These are phyloP conservation scores for Neoarius graeffei DNA, from an alignment of 2,113 vertebrate species.

Conservation along the genomic window DNA sequence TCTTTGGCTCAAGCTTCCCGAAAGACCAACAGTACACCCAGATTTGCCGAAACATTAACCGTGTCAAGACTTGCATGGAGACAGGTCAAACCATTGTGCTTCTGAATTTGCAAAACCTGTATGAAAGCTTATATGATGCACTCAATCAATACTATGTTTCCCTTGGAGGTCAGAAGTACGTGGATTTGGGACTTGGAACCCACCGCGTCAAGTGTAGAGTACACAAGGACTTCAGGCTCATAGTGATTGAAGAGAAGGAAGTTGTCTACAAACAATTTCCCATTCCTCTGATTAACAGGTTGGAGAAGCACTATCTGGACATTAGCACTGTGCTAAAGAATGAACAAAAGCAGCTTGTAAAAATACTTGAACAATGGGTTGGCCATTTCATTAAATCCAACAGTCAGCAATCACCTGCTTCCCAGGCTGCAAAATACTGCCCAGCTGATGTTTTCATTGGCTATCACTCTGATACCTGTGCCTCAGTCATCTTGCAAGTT, in stretches of 20 bases:
- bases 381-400: slow-evolving; percentile 63
- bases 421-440: slow-evolving; percentile 66
- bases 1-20: slow-evolving; percentile 95
- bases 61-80: slow-evolving; percentile 97
- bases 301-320: slow-evolving; percentile 96
- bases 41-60: slow-evolving; percentile 93
- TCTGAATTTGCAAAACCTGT: slow-evolving; percentile 93
- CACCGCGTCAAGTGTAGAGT: slow-evolving; percentile 96
- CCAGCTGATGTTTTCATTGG: slow-evolving; percentile 87
- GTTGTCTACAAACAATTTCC: slow-evolving; percentile 91
- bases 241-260: slow-evolving; percentile 92
- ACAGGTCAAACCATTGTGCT: slow-evolving; percentile 88
- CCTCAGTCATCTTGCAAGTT: slow-evolving; percentile 85
- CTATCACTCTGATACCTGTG: slow-evolving; percentile 87
- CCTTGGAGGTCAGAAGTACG: slow-evolving; percentile 92
- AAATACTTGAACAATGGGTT: slow-evolving; percentile 79
- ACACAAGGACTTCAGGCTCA: slow-evolving; percentile 83
- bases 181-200: slow-evolving; percentile 92
- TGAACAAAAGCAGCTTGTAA: slow-evolving; percentile 73
- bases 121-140: slow-evolving; percentile 96
- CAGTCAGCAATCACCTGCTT: slow-evolving; percentile 45
- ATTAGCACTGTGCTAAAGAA: slow-evolving; percentile 80
- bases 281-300: slow-evolving; percentile 93
- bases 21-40: slow-evolving; percentile 95
- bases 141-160: slow-evolving; percentile 96